Conservation (phyloP, 2,797 vertebrate genomes). For the Sebastes baramenuke region DNA sequence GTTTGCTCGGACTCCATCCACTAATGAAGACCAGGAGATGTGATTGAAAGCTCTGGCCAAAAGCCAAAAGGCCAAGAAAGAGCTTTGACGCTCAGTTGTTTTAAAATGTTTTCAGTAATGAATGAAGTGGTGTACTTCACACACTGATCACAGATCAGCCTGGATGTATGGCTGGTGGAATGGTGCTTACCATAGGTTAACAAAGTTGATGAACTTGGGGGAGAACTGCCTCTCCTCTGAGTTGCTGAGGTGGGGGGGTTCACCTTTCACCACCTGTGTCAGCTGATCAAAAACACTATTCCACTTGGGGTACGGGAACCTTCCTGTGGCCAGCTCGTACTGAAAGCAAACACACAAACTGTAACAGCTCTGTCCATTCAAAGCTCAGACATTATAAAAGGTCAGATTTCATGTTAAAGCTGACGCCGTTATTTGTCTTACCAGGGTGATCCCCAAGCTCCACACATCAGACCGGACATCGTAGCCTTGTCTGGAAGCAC, state of each 20-base stretch:
- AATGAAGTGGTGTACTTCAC: neutral
- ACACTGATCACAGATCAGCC: neutral
- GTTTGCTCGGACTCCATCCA: neutral
- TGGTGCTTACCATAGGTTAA: slow-evolving; percentile 93
- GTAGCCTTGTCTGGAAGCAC: slow-evolving; percentile 96
- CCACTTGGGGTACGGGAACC: slow-evolving; percentile 98
- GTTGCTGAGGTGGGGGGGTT: slow-evolving; percentile 96
- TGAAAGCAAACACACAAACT: slow-evolving; percentile 62
- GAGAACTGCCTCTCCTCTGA: slow-evolving; percentile 97
- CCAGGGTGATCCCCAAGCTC: slow-evolving; percentile 98
- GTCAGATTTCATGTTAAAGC: neutral
- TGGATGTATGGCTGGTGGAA: neutral
- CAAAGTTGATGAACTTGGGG: slow-evolving; percentile 97
- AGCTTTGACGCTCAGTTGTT: neutral
- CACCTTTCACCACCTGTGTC: slow-evolving; percentile 98
- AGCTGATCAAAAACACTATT: slow-evolving; percentile 99
- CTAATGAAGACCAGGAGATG: neutral
- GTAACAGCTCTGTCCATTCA: neutral
- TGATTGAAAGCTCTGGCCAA: neutral
- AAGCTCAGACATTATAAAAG: neutral
- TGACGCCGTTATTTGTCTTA: slow-evolving; percentile 41
- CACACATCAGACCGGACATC: slow-evolving; percentile 98
- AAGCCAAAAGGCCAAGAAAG: neutral
- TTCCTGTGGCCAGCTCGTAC: slow-evolving; percentile 96
- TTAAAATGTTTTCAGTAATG: neutral